phyloP scores from a whole-genome alignment of 1,140 invertebrate genomes.

The Polypedilum pembai region DNA sequence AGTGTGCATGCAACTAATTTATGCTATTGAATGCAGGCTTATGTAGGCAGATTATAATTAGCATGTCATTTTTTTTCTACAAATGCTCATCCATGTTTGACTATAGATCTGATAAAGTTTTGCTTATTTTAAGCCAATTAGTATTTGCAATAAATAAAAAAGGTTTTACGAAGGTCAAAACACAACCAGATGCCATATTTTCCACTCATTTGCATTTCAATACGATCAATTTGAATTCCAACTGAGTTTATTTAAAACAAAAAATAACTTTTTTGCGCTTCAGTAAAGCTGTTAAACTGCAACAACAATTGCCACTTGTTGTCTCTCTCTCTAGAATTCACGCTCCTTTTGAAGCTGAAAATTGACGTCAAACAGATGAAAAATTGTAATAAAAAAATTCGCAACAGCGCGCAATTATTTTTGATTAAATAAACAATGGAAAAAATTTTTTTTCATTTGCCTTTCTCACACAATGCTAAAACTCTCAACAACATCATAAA shows the following conservation, averaged over 20 bases:
- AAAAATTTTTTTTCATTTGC: not conserved
- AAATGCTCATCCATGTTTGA: not conserved
- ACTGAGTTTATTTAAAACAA: not conserved
- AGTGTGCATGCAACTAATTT: not conserved
- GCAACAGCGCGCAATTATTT: not conserved
- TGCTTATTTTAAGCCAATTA: not conserved
- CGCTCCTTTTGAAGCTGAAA: no score
- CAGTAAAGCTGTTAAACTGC: not conserved
- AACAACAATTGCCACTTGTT: not conserved
- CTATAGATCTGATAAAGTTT: not conserved
- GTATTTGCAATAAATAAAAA: not conserved
- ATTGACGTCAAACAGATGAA: not conserved
- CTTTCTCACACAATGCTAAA: not conserved
- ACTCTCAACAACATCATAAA: not conserved
- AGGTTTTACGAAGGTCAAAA: slow-evolving; percentile 16
- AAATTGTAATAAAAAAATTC: not conserved
- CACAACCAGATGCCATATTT: not conserved
- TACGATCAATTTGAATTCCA: not conserved
- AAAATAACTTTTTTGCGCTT: not conserved
- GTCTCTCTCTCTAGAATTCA: no score
- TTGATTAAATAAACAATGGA: not conserved
- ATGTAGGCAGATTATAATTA: not conserved
- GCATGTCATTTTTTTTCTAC: not conserved
- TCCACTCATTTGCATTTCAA: slow-evolving; percentile 6
- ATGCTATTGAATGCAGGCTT: slow-evolving; percentile 10